These are phyloP conservation scores for Conus canariensis DNA, from an alignment of 2,888 invertebrate species.

Conservation along the genomic window DNA sequence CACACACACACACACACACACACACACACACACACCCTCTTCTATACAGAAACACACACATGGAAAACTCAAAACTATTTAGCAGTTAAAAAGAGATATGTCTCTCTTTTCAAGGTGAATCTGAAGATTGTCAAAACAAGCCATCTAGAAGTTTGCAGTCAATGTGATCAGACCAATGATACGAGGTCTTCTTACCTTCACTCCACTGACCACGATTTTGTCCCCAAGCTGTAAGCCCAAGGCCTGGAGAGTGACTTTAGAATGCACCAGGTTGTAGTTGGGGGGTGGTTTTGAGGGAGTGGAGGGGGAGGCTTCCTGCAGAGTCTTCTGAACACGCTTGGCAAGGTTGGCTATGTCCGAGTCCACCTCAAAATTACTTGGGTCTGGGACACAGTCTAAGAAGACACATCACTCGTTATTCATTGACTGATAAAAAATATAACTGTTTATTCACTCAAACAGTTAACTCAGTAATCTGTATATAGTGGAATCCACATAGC, in stretches of 20 bases:
- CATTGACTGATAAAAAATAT: no score
- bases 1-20: no score
- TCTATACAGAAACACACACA: no score
- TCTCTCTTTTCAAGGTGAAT: no score
- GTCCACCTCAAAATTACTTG: slow-evolving; percentile 74
- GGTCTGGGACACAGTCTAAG: slow-evolving; percentile 79
- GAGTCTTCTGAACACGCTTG: slow-evolving; percentile 74
- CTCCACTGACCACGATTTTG: slow-evolving; percentile 77
- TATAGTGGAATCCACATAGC: background rate
- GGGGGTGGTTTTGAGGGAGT: slow-evolving; percentile 66
- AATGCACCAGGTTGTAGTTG: slow-evolving; percentile 73
- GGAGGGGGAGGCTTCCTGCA: slow-evolving; percentile 72
- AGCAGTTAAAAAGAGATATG: no score
- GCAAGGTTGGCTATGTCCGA: slow-evolving; percentile 77
- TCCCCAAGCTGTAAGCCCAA: slow-evolving; percentile 79
- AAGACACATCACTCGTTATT: background rate
- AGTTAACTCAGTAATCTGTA: background rate
- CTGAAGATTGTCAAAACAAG: no score
- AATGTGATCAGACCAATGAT: no score
- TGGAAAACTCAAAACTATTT: no score
- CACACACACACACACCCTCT: no score
- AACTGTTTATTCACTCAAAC: no score
- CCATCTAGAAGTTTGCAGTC: no score
- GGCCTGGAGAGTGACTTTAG: slow-evolving; percentile 77
- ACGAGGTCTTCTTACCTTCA: slow-evolving; percentile 66